These are phyloP conservation scores for Ammodytes marinus DNA, from an alignment of 2,113 vertebrate genomes.

Conservation along the genomic window DNA sequence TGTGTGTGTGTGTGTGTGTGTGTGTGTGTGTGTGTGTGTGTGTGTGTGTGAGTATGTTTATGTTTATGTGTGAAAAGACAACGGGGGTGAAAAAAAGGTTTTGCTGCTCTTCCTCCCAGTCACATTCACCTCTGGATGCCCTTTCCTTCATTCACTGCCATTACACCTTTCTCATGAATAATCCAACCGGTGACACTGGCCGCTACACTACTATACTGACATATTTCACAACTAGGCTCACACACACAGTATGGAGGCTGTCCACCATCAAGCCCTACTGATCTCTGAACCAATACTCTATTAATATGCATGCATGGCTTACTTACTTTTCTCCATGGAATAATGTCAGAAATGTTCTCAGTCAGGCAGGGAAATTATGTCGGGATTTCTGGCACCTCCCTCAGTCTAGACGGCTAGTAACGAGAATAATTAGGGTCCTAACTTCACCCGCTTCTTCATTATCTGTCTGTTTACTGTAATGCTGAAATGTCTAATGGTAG, in stretches of 20 bases:
- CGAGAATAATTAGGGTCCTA: constrained; percentile 34
- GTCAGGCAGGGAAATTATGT: neutral
- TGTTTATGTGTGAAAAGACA: constrained; percentile 16
- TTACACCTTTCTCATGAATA: constrained; percentile 77
- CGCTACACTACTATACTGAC: constrained; percentile 46
- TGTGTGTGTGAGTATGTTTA: neutral
- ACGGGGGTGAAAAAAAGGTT: constrained; percentile 21
- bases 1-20: neutral
- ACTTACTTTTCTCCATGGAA: constrained; percentile 35
- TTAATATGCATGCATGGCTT: constrained; percentile 41
- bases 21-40: neutral
- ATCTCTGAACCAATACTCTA: constrained; percentile 30
- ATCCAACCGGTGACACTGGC: constrained; percentile 59
- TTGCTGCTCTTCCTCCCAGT: constrained; percentile 44
- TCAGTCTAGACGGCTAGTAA: constrained; percentile 48
- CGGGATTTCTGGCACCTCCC: constrained; percentile 25
- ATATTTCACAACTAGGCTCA: constrained; percentile 24
- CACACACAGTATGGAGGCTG: constrained; percentile 11
- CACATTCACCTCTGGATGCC: constrained; percentile 77
- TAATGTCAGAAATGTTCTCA: constrained; percentile 23
- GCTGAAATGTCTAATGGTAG: neutral
- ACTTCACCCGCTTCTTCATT: constrained; percentile 40
- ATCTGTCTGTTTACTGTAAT: constrained; percentile 23
- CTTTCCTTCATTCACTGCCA: constrained; percentile 67
- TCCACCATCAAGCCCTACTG: constrained; percentile 1